Base-by-base conservation (phyloP, 2,113 vertebrate genomes). In the Mixornis gularis region DNA sequence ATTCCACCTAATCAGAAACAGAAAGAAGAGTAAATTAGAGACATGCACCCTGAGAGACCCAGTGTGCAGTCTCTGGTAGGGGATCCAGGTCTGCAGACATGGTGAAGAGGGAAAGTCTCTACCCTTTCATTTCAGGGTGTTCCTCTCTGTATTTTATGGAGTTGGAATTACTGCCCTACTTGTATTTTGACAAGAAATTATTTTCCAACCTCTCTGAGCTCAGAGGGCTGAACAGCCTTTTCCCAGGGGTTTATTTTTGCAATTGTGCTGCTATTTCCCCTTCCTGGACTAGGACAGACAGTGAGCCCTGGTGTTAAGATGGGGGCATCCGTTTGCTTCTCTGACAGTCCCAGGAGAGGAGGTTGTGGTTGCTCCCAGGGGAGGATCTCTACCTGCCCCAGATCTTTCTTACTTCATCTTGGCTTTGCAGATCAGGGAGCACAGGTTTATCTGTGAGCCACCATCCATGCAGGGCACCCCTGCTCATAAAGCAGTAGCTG, bases 201-300 rank as follows among this genome's bases (percentile, higher is more conserved):
- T 66, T 70, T 80, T 79, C 40, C 34, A 70, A 24, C 29, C 22
- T 65, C 62, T 89, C 32, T 38, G 41, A 89, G 27, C 43, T 88
- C 15, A 43, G 76, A 73, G 27, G 17, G 24, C 43, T 51, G 32
- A 70, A 78, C 6, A 78, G 19, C 40, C 85, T 89, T 83, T 86
- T n/a, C 68, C 51, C 84, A 74, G 41, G 66, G 69, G 69, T 86
- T 94, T 93, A 81, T 92, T 87, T 94, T 87, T 87, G 49, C 43
- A 62, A 17, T 55, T 60, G 70, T 89, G n/a, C 73, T 89, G 73
- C 62, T 87, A 46, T 85, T 92, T 92, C 81, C 84, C 78, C 16
- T 89, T 81, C 78, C 87, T 79, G 44, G 25, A 41, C 29, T 13
- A 14, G 84, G n/a, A 49, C 36, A 92, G 77, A 55, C 55, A 3